Conservation (phyloP, 2,113 vertebrate species). For the Siniperca chuatsi region DNA sequence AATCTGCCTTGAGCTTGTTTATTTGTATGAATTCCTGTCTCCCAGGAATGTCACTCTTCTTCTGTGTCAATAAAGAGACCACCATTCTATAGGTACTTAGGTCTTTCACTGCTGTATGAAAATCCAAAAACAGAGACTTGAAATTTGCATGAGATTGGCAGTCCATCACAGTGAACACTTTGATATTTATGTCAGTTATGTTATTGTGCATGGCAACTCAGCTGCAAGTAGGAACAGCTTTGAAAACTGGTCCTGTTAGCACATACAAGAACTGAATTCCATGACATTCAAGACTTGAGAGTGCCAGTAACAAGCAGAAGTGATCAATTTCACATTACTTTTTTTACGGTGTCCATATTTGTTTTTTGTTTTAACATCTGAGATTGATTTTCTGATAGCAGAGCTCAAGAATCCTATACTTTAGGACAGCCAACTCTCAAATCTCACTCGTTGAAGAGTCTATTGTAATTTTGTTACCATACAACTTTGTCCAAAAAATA, state of each 20-base stretch:
- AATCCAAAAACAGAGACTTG: neutral
- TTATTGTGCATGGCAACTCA: neutral
- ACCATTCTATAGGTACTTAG: neutral
- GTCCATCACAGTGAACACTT: neutral
- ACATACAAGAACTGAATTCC: neutral
- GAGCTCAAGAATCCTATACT: neutral
- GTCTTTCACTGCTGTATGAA: neutral
- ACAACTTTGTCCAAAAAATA: neutral
- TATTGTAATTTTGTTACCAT: no score
- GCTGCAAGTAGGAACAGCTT: neutral
- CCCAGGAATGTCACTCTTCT: neutral
- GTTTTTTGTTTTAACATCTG: neutral
- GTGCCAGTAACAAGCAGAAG: neutral
- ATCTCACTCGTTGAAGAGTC: neutral
- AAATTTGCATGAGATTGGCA: neutral
- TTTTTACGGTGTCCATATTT: neutral
- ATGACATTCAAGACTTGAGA: neutral
- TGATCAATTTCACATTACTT: neutral
- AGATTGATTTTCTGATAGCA: neutral
- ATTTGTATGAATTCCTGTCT: neutral
- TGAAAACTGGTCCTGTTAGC: neutral
- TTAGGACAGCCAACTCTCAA: neutral
- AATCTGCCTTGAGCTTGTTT: neutral
- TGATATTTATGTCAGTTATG: neutral
- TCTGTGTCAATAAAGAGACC: neutral